Base-by-base conservation (phyloP, 2,888 invertebrate species). In the Mythimna lalbum region DNA sequence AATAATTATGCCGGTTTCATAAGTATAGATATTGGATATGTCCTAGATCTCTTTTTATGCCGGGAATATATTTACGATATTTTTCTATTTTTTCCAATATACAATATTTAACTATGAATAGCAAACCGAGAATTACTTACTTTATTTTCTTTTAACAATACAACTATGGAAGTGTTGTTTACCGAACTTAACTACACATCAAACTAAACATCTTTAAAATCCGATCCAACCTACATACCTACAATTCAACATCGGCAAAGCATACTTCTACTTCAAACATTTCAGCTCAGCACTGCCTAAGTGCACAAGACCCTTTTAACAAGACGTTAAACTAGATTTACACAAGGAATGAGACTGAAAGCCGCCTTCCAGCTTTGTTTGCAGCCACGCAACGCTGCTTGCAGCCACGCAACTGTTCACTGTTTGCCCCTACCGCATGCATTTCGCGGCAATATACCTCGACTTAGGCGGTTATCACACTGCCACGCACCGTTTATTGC, bases 261-360 rank as follows among this genome's bases (percentile, higher is more conserved):
- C 56, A 57, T 17, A 55, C 81, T 50, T 55, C 57, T 27, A 55
- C 50, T 3, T 53, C 75, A 80, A 83, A 80, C 83, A 73, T 71
- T 73, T 76, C 61, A 75, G 33, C 33, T 67, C 60, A 56, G 72
- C 63, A 61, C 60, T 68, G 55, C 69, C 50, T 79, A 68, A 85
- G 84, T 85, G 81, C 78, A 81, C 69, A 61, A 69, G 73, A 85
- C 76, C 84, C 84, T 84, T 84, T 83, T 78, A 75, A 73, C 78
- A 73, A 80, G 82, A 84, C 74, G 82, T 75, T 80, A 80, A 82
- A 86, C 85, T 84, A 76, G 66, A 76, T 86, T 86, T 83, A 76
- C 87, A 76, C 78, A 78, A 56, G 68, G 78, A 85, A 83, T 78
- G 76, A 83, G 83, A 69, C 78, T 82, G 66, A 78, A 76, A 75